Evolutionary conservation across 2,797 vertebrate genomes (phyloP), one percentile per base, ranked within the genome.

Genomic region (Loris lydekkerianus): DNA sequence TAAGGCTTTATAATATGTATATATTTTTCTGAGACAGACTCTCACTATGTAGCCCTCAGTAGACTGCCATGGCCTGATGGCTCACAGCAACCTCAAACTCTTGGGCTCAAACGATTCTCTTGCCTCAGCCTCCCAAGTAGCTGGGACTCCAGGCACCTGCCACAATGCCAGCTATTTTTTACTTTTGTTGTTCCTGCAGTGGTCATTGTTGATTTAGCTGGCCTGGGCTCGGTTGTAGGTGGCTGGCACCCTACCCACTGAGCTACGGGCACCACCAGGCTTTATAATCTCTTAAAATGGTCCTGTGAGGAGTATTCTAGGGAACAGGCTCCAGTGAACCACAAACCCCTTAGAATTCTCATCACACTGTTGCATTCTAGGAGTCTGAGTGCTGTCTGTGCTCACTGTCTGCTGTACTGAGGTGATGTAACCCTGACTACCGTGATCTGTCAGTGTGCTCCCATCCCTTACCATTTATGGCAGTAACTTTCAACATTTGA

Each of bases 381-480:
- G 53, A 93, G 60, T 91, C 70, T 86, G 67, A 95, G 69, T 56
- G 31, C 15, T 86, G 5, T 70, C 15, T 86, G 5, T 67, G 73
- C 34, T 94, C 76, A 10, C 67, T 76, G 29, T 58, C 67, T 56
- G 80, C 49, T 92, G 91, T 91, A 67, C 80, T 89, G 84, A 81
- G 84, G 80, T 94, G 81, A 82, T 85, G 92, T 87, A 90, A 91
- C 56, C 27, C 60, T 75, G 73, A 91, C 91, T 95, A 96, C 67
- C 78, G 87, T 77, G 91, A 89, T 95, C 93, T 96, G 27, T 73
- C 87, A 94, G 43, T 75, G 21, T 94, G 67, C 70, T 83, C 91
- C 81, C 86, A 76, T 10, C 86, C 49, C 58, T n/a, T 10, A 88
- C 37, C 5, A 65, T 92, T 89, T 94, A 86, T 92, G 34, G 83